These are phyloP conservation scores for Hirundo rustica DNA, from an alignment of 2,797 vertebrate genomes.

Conservation along the genomic window DNA sequence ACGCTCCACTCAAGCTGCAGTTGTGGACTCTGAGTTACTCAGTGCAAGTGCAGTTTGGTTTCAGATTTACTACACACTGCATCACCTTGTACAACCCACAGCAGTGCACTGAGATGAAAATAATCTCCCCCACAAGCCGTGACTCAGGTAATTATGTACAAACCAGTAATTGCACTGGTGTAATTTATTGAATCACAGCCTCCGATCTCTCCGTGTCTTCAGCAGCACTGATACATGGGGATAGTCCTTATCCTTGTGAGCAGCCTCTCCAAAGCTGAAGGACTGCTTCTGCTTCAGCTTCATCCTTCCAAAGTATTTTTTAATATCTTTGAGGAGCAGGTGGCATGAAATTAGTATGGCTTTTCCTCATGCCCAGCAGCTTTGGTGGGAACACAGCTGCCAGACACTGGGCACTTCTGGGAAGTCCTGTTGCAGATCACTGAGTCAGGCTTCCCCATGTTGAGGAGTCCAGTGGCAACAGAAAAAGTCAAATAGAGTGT, in stretches of 20 bases:
- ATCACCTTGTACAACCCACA: background rate
- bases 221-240: background rate
- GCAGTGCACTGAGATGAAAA: background rate
- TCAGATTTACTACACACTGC: slow-evolving; percentile 10
- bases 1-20: background rate
- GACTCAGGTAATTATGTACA: slow-evolving; percentile 32
- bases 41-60: background rate
- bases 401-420: background rate
- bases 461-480: background rate
- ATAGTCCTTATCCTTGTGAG: background rate
- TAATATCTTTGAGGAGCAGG: background rate
- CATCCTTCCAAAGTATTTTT: background rate
- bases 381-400: background rate
- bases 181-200: background rate
- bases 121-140: background rate
- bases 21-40: background rate
- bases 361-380: background rate
- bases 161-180: background rate
- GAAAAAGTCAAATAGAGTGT: background rate
- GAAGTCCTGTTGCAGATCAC: background rate
- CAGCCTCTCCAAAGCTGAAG: background rate
- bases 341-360: background rate
- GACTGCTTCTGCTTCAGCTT: background rate
- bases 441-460: background rate
- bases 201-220: background rate